Percentiles rank a stretch among this genome's conserved stretches.
Conservation (phyloP, 2,888 invertebrate species). For the Drosophila demipolita region DNA sequence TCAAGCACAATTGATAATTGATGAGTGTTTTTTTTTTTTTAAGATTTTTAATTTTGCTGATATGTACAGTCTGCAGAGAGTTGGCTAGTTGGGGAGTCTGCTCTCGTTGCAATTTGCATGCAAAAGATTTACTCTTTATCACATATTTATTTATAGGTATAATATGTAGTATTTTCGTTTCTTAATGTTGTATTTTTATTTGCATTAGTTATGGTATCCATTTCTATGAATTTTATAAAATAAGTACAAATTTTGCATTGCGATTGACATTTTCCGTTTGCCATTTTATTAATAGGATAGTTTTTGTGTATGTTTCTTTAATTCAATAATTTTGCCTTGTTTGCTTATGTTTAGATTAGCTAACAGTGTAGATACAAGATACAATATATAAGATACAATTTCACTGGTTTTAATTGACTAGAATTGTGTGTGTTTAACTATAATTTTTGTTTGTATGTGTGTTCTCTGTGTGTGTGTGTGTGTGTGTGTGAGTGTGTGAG, state of each 20-base stretch:
- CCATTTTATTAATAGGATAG: conserved; percentile 19
- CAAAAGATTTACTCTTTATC: conserved; percentile 52
- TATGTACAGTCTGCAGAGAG: conserved; percentile 66
- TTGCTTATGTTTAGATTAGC: conserved; percentile 55
- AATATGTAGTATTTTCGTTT: conserved; percentile 38
- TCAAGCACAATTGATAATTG: conserved; percentile 46
- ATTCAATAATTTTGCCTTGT: conserved; percentile 13
- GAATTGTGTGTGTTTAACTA: conserved; percentile 47
- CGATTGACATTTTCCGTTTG: conserved; percentile 22
- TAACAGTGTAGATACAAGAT: conserved; percentile 63
- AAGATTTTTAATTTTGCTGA: conserved; percentile 32
- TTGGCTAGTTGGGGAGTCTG: conserved; percentile 8
- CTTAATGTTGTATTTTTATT: conserved; percentile 18
- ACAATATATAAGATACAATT: conserved; percentile 67
- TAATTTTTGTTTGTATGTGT: conserved; percentile 14
- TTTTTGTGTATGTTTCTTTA: conserved; percentile 15
- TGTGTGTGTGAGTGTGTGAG: conserved; percentile 9
- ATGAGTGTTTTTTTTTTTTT: conserved; percentile 18
- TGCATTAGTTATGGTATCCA: conserved; percentile 28
- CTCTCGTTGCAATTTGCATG: conserved; percentile 49
- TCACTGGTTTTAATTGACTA: conserved; percentile 71
- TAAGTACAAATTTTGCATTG: conserved; percentile 63
- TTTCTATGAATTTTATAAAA: conserved; percentile 58
- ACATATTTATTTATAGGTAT: conserved; percentile 54
- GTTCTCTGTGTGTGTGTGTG: conserved; percentile 23